Percentiles rank a stretch among this genome's conserved stretches.
phyloP scores from a whole-genome alignment of 1,140 invertebrate genomes.

The Armadillidium nasatum region DNA sequence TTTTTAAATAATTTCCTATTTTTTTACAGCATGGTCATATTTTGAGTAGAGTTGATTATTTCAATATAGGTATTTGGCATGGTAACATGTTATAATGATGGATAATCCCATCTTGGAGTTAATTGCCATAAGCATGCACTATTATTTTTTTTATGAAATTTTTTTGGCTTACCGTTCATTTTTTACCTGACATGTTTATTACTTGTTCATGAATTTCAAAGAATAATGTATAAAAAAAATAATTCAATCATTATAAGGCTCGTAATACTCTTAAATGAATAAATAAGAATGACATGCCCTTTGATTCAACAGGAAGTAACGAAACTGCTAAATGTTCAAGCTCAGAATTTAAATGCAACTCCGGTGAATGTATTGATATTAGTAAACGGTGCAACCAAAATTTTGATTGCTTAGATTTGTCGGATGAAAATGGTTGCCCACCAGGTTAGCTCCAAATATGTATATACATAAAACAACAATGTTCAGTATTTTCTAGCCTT shows the following conservation, averaged over 20 bases:
- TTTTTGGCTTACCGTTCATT: no score
- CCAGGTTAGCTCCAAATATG: conserved; percentile 38
- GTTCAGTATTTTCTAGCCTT: conserved; percentile 12
- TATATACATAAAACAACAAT: background rate
- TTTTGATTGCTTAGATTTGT: conserved; percentile 47
- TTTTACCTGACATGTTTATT: no score
- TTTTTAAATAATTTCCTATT: background rate
- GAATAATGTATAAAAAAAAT: no score
- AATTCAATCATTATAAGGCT: no score
- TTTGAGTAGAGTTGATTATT: no score
- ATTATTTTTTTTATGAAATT: no score
- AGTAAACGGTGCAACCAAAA: conserved; percentile 43
- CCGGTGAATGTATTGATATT: conserved; percentile 48
- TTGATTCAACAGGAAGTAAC: conserved; percentile 26
- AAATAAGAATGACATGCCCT: background rate
- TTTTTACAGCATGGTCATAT: no score
- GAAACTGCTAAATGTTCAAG: conserved; percentile 31
- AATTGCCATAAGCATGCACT: no score
- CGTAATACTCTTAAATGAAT: no score
- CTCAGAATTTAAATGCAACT: conserved; percentile 53
- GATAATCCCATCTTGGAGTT: no score
- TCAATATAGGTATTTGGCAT: no score
- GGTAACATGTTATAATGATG: background rate
- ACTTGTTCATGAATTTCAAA: no score
- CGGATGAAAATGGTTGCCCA: conserved; percentile 48